Evolutionary conservation across 2,888 invertebrate species (phyloP).

Genomic region (Chrysolina haemoptera): DNA sequence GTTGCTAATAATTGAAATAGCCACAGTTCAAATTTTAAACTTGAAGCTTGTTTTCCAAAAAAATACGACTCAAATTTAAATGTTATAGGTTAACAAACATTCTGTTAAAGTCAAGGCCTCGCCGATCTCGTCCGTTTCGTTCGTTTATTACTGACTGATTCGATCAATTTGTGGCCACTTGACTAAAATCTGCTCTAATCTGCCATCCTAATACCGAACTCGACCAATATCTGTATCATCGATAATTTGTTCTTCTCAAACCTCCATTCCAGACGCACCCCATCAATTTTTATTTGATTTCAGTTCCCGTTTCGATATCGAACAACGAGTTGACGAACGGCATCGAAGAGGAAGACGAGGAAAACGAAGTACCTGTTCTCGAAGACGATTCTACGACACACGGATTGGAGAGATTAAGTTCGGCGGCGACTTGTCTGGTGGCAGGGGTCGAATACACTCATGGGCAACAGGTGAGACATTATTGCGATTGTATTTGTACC

Average conservation of each 20-base stretch:
- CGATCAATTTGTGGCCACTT: too few species aligned
- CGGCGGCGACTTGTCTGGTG: conserved; percentile 70
- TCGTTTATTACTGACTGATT: too few species aligned
- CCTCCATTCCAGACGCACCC: neutral
- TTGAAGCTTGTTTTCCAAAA: too few species aligned
- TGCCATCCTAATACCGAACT: too few species aligned
- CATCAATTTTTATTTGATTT: conserved; percentile 47
- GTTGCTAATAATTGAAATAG: too few species aligned
- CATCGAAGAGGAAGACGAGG: conserved; percentile 54
- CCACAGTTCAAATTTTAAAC: too few species aligned
- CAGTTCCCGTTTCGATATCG: conserved; percentile 62
- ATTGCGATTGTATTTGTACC: neutral
- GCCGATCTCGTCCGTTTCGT: too few species aligned
- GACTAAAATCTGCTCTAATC: too few species aligned
- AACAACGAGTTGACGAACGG: conserved; percentile 55
- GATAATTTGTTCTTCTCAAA: neutral
- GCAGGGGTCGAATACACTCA: conserved; percentile 70
- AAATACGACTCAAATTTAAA: too few species aligned
- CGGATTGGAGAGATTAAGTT: conserved; percentile 67
- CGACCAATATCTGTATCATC: too few species aligned
- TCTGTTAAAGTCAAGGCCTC: too few species aligned
- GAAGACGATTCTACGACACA: conserved; percentile 68
- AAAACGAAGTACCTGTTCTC: conserved; percentile 59
- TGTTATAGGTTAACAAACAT: too few species aligned
- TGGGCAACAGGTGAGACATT: conserved; percentile 68